These are phyloP conservation scores for Charanyca ferruginea DNA, from an alignment of 2,888 invertebrate genomes.

Conservation along the genomic window DNA sequence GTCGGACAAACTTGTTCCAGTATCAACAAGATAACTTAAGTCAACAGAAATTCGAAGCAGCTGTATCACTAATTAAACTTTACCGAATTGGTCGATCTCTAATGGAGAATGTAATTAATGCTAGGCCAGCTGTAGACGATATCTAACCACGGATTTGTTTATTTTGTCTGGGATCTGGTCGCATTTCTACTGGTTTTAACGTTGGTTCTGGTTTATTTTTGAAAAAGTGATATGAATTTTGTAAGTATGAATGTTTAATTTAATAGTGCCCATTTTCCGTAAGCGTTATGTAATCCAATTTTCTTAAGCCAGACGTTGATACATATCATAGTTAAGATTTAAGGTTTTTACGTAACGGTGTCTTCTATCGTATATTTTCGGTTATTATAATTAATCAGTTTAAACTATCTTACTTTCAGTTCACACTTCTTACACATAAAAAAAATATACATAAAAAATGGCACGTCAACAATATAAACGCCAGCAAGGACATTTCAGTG, in stretches of 20 bases:
- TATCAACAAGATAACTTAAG: slow-evolving; percentile 16
- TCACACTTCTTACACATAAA: no score
- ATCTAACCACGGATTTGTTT: background rate
- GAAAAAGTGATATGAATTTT: background rate
- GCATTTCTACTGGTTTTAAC: background rate
- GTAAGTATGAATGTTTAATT: background rate
- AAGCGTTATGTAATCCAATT: slow-evolving; percentile 11
- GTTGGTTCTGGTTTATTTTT: background rate
- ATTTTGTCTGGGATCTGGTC: background rate
- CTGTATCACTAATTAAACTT: slow-evolving; percentile 48
- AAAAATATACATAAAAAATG: no score
- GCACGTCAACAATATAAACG: no score
- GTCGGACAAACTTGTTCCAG: slow-evolving; percentile 23
- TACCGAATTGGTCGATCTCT: slow-evolving; percentile 18
- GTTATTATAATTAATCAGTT: background rate
- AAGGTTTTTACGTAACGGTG: background rate
- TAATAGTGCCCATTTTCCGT: slow-evolving; percentile 3
- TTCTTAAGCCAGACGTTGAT: slow-evolving; percentile 1
- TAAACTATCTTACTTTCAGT: background rate
- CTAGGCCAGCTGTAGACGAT: slow-evolving; percentile 1
- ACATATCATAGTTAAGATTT: background rate
- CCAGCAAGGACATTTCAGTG: no score
- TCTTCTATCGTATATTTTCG: background rate
- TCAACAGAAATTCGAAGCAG: slow-evolving; percentile 21
- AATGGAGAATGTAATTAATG: slow-evolving; percentile 47